These are phyloP conservation scores for Spheniscus humboldti DNA, from an alignment of 2,797 vertebrate species.

Conservation along the genomic window DNA sequence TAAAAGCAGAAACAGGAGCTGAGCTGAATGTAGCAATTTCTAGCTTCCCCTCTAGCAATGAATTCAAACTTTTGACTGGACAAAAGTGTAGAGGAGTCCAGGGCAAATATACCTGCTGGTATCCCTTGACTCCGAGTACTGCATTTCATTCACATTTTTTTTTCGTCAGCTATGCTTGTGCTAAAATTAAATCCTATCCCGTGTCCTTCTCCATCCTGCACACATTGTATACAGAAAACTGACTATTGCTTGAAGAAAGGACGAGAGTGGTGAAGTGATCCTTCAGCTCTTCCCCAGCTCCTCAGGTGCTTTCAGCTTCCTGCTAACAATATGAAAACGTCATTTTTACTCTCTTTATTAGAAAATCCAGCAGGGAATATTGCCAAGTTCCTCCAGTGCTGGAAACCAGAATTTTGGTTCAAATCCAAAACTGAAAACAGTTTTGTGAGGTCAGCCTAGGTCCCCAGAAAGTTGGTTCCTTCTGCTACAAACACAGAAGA, in stretches of 20 bases:
- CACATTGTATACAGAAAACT: neutral
- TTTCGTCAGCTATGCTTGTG: neutral
- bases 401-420: neutral
- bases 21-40: neutral
- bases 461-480: neutral
- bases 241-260: neutral
- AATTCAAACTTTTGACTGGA: neutral
- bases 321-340: neutral
- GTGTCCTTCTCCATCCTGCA: neutral
- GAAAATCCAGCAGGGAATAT: neutral
- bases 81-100: neutral
- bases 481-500: neutral
- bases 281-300: neutral
- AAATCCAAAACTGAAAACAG: neutral
- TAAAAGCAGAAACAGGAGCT: conserved; percentile 14
- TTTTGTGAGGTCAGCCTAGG: neutral
- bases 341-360: neutral
- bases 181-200: neutral
- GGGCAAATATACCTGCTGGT: neutral
- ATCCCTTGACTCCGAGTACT: neutral
- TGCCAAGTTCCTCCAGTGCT: neutral
- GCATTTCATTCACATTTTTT: neutral
- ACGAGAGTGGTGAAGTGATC: neutral
- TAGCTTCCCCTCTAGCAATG: neutral
- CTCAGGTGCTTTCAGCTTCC: neutral